Evolutionary conservation across 2,888 invertebrate species (phyloP), one percentile per base, ranked within the genome.

Genomic region (Drosophila trichaetosa): DNA sequence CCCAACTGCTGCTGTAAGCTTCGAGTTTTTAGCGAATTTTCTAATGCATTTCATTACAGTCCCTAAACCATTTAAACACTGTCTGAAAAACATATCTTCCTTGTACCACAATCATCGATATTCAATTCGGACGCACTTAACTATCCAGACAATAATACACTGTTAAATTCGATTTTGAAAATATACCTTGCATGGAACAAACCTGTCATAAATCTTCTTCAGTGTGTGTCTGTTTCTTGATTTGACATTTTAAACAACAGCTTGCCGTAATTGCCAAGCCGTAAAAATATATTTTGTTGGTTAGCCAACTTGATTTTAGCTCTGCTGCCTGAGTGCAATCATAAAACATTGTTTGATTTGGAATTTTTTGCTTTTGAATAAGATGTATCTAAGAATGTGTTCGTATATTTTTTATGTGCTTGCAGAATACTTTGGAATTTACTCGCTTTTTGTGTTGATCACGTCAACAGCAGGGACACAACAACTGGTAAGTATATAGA

Each of bases 361-460:
- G 58, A 31, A 16, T 18, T 33, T 38, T 38, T 18, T 27, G 21
- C 18, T 1, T 53, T 46, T 34, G 33, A 61, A 24, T 29, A 31
- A 21, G 13, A 24, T 42, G 62, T 40, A 58, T 49, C 64, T 38
- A 13, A 46, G n/a, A 51, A 77, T 48, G 73, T 42, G 73, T 56
- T 48, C 18, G 52, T 31, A 18, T 54, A 31, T 65, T 24, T 52
- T 29, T 62, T 38, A 21, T 62, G 51, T 79, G 18, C 49, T 73
- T 81, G 65, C 82, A 84, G 87, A 65, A 48, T 63, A 75, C 76
- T 70, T 83, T 80, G 80, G 80, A 66, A 61, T 75, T 65, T 33
- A 67, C 78, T 60, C 31, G 58, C 76, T 62, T 68, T 60, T 68
- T 60, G 70, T 56, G 66, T 71, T 46, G 81, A 72, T 59, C 65